phyloP scores from a whole-genome alignment of 1,140 invertebrate genomes.

The Drosophila albomicans region DNA sequence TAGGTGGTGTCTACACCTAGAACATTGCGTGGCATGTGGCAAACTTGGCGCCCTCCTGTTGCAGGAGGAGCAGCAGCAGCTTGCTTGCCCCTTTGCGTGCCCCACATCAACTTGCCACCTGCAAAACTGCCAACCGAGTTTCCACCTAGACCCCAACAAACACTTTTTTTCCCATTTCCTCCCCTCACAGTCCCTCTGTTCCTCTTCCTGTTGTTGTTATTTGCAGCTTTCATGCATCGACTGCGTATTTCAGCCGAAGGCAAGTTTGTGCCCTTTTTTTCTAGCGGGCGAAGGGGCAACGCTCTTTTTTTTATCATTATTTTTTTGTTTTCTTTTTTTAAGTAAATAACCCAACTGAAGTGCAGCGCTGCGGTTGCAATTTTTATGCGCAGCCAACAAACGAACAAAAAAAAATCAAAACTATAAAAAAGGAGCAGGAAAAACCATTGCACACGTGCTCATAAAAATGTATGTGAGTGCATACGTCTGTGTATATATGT shows the following conservation, averaged over 20 bases:
- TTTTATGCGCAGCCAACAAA: constrained; percentile 50
- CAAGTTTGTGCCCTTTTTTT: constrained; percentile 63
- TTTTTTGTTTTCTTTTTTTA: constrained; percentile 20
- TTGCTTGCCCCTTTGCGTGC: constrained; percentile 19
- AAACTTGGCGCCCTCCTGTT: constrained; percentile 38
- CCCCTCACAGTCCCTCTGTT: not conserved
- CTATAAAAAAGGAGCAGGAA: constrained; percentile 23
- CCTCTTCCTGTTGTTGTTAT: constrained; percentile 48
- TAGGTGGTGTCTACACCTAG: constrained; percentile 24
- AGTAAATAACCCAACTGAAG: constrained; percentile 69
- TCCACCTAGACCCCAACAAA: constrained; percentile 53
- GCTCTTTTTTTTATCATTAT: not conserved
- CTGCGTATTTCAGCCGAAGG: constrained; percentile 71
- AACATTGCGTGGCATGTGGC: constrained; percentile 61
- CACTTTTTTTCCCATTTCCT: constrained; percentile 41
- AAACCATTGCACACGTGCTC: constrained; percentile 42
- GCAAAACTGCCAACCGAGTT: constrained; percentile 43
- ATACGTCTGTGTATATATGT: not conserved
- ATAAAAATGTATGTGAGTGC: constrained; percentile 48
- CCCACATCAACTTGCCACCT: constrained; percentile 37
- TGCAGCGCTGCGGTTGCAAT: constrained; percentile 47
- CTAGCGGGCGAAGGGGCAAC: not conserved
- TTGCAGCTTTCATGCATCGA: constrained; percentile 80
- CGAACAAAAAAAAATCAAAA: constrained; percentile 21
- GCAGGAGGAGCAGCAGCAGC: constrained; percentile 18